Conservation (phyloP, 2,797 vertebrate species). For the Urocyon cinereoargenteus region DNA sequence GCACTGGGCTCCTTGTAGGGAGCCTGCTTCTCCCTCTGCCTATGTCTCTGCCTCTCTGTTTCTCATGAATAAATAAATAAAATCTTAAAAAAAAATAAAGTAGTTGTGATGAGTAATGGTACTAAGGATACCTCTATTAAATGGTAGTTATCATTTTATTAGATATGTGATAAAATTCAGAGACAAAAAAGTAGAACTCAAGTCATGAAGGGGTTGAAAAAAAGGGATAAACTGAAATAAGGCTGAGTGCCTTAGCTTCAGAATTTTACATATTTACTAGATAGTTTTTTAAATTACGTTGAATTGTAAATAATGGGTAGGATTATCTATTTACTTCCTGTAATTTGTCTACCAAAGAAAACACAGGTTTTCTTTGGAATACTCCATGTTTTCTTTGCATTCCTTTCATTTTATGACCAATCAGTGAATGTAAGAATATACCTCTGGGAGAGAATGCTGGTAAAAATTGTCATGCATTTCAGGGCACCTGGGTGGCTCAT, state of each 20-base stretch:
- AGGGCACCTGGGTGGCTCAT: not conserved
- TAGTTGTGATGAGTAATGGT: not conserved
- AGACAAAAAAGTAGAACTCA: not conserved
- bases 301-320: not conserved
- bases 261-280: conserved; percentile 14
- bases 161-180: not conserved
- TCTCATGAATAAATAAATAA: too few relatives aligned
- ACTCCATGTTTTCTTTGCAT: not conserved
- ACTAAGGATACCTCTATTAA: not conserved
- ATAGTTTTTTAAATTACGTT: not conserved
- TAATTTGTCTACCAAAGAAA: conserved; percentile 6
- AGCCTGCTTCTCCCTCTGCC: too few relatives aligned
- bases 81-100: not conserved
- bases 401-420: conserved; percentile 17
- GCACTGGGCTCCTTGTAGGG: too few relatives aligned
- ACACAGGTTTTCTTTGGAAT: not conserved
- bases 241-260: not conserved
- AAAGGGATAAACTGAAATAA: not conserved
- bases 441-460: not conserved
- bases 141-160: not conserved
- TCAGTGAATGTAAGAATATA: not conserved
- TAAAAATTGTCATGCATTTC: not conserved
- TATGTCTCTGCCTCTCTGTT: too few relatives aligned
- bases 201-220: not conserved
- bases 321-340: not conserved